Base-by-base conservation (phyloP, 2,113 vertebrate genomes). In the Artemisiospiza belli region DNA sequence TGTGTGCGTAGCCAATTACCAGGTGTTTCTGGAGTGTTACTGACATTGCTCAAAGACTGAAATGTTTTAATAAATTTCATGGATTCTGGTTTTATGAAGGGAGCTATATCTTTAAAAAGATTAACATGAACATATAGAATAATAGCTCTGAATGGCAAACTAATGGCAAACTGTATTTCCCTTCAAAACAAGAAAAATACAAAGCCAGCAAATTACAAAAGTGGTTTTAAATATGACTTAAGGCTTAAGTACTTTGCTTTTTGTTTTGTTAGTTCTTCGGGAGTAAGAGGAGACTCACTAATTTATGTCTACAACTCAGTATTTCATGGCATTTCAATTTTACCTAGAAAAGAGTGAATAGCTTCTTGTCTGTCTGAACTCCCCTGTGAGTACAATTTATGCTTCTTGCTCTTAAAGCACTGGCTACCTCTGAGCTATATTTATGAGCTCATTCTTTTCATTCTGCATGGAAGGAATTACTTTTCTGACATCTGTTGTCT, bases 391-490 rank as follows among this genome's bases (percentile, higher is more conserved):
- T 90, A 92, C 74, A 79, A 90, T 96, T 96, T 92, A 94, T 90
- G 59, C 22, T 86, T 19, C 58, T 79, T 41, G 35, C 67, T 95
- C 95, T 94, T 91, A 94, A 93, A 96, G 76, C 62, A 43, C 83
- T 96, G 59, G 80, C 92, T 93, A 87, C 64, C 47, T 92, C 96
- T 70, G 73, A 94, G 69, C 67, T 84, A 10, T 92, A 95, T 97
- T 97, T 97, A 97, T 95, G 95, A 96, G 67, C 80, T 93, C 30
- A 18, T 92, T 97, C 92, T 85, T 97, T 96, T 96, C 79, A 87
- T 94, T 83, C 92, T 16, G 18, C 66, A 93, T 81, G 86, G 70
- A 92, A 92, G 89, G 70, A 91, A 89, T 73, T 76, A 46, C 57
- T 59, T 91, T 87, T 94, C 52, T 51, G 89, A 57, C 63, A 95